Conservation (phyloP, 1,140 invertebrate genomes). For the Drosophila persimilis region DNA sequence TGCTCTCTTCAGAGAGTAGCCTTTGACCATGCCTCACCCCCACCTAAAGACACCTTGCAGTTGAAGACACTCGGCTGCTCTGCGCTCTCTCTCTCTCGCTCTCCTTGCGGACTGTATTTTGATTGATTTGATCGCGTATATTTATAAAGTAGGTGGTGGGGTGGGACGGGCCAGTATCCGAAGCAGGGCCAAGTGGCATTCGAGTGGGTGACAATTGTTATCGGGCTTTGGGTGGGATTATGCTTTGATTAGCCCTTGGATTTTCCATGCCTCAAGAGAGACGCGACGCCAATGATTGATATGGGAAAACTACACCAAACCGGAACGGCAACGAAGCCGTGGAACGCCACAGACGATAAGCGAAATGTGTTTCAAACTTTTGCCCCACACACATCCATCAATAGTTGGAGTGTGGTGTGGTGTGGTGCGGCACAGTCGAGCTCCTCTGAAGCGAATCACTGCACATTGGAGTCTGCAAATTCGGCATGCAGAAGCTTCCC, state of each 20-base stretch:
- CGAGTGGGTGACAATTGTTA: conserved; percentile 48
- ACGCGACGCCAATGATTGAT: conserved; percentile 23
- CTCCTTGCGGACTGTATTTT: conserved; percentile 37
- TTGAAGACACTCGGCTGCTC: conserved; percentile 3
- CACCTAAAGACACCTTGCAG: conserved; percentile 4
- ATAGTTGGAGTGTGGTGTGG: too few species aligned
- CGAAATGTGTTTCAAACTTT: too few species aligned
- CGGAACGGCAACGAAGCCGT: too few species aligned
- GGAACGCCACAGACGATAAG: too few species aligned
- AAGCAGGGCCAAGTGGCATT: conserved; percentile 32
- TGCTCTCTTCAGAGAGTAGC: too few species aligned
- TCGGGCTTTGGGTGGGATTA: conserved; percentile 57
- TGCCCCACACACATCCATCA: too few species aligned
- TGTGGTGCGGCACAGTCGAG: too few species aligned
- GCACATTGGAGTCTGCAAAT: too few species aligned
- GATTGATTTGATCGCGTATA: conserved; percentile 65
- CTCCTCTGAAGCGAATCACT: too few species aligned
- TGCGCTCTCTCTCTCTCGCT: background rate
- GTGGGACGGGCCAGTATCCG: conserved; percentile 1
- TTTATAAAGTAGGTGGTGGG: conserved; percentile 7
- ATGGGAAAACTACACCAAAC: conserved; percentile 10
- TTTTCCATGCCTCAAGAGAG: conserved; percentile 24
- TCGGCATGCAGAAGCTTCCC: too few species aligned
- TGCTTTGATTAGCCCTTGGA: conserved; percentile 64
- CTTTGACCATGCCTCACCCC: background rate